A percentile compares a stretch with the other conserved stretches of the same genome.
These are phyloP conservation scores for Etia nguti DNA, from an alignment of 2,113 vertebrate genomes.

Conservation along the genomic window DNA sequence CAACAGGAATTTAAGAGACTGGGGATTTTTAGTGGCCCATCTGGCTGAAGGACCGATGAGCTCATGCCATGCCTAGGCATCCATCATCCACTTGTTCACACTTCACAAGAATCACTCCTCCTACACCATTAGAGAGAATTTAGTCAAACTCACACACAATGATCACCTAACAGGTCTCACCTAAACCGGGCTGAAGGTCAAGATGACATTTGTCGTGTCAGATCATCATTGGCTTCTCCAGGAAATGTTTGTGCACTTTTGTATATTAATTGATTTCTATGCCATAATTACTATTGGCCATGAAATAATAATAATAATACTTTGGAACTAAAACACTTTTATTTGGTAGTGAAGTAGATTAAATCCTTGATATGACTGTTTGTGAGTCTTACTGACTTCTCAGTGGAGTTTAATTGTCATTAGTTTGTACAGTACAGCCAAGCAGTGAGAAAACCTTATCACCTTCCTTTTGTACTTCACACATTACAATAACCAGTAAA, in stretches of 20 bases:
- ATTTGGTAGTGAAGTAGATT: not conserved
- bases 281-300: not conserved
- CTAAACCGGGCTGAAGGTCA: not conserved
- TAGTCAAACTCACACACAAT: not conserved
- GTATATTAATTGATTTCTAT: not conserved
- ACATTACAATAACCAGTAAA: not conserved
- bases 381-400: not conserved
- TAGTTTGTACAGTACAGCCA: not conserved
- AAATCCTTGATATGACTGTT: not conserved
- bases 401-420: not conserved
- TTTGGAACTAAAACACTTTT: not conserved
- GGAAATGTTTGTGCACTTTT: not conserved
- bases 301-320: not conserved
- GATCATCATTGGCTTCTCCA: not conserved
- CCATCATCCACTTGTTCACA: not conserved
- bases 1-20: not conserved
- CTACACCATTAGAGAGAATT: not conserved
- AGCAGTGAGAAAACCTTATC: not conserved
- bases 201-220: not conserved
- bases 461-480: not conserved
- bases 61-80: not conserved
- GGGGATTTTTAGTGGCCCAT: not conserved
- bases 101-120: not conserved
- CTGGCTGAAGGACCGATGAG: not conserved
- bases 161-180: not conserved